Percentiles rank a stretch among this genome's conserved stretches.
Conservation (phyloP, 2,888 invertebrate species). For the Galerucella nymphaeae region DNA sequence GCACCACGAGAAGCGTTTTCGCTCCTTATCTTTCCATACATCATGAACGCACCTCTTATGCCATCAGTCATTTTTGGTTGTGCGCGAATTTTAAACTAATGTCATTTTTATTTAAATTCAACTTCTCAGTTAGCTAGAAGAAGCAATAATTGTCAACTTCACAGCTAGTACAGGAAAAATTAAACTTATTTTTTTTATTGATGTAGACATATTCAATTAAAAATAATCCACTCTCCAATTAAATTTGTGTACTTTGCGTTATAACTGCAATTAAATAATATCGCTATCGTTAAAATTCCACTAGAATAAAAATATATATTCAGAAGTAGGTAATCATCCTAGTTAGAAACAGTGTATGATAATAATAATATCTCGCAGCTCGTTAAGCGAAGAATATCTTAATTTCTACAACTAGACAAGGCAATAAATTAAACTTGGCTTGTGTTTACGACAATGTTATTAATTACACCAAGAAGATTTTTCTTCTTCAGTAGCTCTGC, state of each 20-base stretch:
- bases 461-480: constrained; percentile 29
- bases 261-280: not conserved
- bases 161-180: no score
- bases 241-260: not conserved
- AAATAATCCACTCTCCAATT: not conserved
- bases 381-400: constrained; percentile 30
- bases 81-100: no score
- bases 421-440: constrained; percentile 26
- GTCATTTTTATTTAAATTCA: no score
- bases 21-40: no score
- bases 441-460: constrained; percentile 24
- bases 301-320: constrained; percentile 4
- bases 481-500: constrained; percentile 30
- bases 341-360: not conserved
- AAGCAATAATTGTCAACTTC: no score
- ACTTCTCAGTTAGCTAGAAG: no score
- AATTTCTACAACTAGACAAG: constrained; percentile 24
- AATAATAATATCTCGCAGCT: constrained; percentile 15
- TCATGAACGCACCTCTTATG: no score
- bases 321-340: not conserved
- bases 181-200: no score
- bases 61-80: no score
- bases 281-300: constrained; percentile 9
- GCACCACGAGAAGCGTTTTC: no score
- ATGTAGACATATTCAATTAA: no score